Evolutionary conservation across 2,888 invertebrate genomes (phyloP).

Genomic region (Shargacucullia verbasci): DNA sequence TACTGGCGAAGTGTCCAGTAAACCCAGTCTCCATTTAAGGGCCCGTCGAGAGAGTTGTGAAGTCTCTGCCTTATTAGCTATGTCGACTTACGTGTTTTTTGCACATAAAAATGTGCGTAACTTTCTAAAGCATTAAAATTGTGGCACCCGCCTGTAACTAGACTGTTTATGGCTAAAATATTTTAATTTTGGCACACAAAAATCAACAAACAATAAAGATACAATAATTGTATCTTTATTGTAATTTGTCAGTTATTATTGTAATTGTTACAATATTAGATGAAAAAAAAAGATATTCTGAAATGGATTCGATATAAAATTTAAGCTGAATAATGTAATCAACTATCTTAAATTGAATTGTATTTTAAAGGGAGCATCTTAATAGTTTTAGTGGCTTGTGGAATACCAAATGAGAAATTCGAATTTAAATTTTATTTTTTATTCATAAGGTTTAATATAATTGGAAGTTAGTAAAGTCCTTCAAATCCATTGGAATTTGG

Average conservation of each 20-base stretch:
- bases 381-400: constrained; percentile 10
- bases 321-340: constrained; percentile 44
- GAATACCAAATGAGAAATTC: constrained; percentile 10
- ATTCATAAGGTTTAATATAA: neutral
- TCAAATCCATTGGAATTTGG: constrained; percentile 7
- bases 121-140: constrained; percentile 62
- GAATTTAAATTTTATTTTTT: constrained; percentile 4
- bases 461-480: constrained; percentile 7
- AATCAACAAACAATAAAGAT: neutral
- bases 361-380: constrained; percentile 16
- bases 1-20: constrained; percentile 34
- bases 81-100: constrained; percentile 55
- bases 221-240: no score
- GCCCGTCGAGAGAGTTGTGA: constrained; percentile 54
- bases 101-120: constrained; percentile 49
- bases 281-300: constrained; percentile 10
- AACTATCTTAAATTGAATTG: constrained; percentile 29
- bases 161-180: constrained; percentile 25
- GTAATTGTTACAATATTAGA: no score
- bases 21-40: constrained; percentile 49
- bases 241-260: no score
- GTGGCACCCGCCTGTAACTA: constrained; percentile 33
- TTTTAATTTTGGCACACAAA: constrained; percentile 24
- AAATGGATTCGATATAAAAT: constrained; percentile 29
- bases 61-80: constrained; percentile 52